Percentiles rank a stretch among this genome's conserved stretches.
Conservation (phyloP, 2,888 invertebrate species). For the Sycophila texana region DNA sequence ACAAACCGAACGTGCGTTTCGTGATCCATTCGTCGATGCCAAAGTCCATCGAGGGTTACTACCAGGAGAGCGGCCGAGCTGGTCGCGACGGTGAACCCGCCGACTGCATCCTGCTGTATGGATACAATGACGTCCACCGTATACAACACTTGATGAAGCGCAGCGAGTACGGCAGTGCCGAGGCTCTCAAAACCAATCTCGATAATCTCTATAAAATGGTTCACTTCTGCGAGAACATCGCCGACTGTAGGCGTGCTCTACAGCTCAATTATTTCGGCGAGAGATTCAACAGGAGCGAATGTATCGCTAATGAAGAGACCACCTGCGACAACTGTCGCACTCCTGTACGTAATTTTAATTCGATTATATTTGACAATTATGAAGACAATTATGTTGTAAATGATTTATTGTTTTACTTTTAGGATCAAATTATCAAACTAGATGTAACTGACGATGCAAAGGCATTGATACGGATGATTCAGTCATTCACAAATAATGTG, state of each 20-base stretch:
- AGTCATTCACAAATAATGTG: slow-evolving; percentile 75
- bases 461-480: slow-evolving; percentile 82
- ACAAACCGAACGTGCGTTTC: slow-evolving; percentile 97
- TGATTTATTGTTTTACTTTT: background rate
- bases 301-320: slow-evolving; percentile 81
- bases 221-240: slow-evolving; percentile 93
- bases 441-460: slow-evolving; percentile 89
- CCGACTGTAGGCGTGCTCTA: slow-evolving; percentile 92
- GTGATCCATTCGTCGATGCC: slow-evolving; percentile 95
- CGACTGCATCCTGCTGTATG: slow-evolving; percentile 92
- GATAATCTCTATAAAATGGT: slow-evolving; percentile 94
- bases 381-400: too few relatives aligned
- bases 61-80: slow-evolving; percentile 98
- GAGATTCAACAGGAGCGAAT: slow-evolving; percentile 84
- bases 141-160: slow-evolving; percentile 83
- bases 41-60: slow-evolving; percentile 97
- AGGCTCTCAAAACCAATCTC: slow-evolving; percentile 85
- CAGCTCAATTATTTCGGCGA: slow-evolving; percentile 94
- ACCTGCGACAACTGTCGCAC: slow-evolving; percentile 94
- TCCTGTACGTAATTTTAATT: slow-evolving; percentile 28
- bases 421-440: slow-evolving; percentile 74
- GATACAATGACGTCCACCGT: slow-evolving; percentile 86
- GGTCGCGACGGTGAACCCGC: slow-evolving; percentile 94
- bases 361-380: background rate
- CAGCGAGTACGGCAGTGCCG: slow-evolving; percentile 78